Evolutionary conservation across 2,888 invertebrate species (phyloP).

Genomic region (Mesopsocus fuscifrons): DNA sequence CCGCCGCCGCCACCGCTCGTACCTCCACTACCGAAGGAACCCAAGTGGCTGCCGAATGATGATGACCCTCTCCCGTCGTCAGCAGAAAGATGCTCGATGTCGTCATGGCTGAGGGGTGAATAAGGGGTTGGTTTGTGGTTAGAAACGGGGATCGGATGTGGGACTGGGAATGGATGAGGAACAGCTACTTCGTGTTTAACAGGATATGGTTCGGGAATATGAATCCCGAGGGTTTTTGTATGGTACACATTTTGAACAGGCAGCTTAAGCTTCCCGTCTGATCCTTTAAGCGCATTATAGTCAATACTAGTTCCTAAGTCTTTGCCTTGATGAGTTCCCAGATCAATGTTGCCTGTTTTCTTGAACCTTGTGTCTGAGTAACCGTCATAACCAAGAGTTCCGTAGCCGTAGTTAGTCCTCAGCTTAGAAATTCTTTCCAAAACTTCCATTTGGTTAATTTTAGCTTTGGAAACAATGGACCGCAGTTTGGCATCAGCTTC

Average conservation of each 20-base stretch:
- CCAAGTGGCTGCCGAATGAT: neutral
- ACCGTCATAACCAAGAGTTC: slow-evolving; percentile 5
- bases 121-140: neutral
- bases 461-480: neutral
- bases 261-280: slow-evolving; percentile 1
- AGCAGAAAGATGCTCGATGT: neutral
- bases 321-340: slow-evolving; percentile 5
- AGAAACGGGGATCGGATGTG: neutral
- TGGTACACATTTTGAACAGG: slow-evolving; percentile 1
- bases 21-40: neutral
- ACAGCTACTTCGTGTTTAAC: slow-evolving; percentile 6
- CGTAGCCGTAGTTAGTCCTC: slow-evolving; percentile 4
- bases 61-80: neutral
- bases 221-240: slow-evolving; percentile 7
- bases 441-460: neutral
- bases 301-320: slow-evolving; percentile 7
- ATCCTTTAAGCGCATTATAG: neutral
- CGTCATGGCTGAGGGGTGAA: neutral
- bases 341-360: neutral
- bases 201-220: slow-evolving; percentile 4
- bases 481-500: slow-evolving; percentile 1
- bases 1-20: neutral
- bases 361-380: neutral
- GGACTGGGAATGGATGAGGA: slow-evolving; percentile 1
- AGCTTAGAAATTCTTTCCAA: slow-evolving; percentile 5